Evolutionary conservation across 2,113 vertebrate genomes (phyloP).

Genomic region (Dicaeum eximium): DNA sequence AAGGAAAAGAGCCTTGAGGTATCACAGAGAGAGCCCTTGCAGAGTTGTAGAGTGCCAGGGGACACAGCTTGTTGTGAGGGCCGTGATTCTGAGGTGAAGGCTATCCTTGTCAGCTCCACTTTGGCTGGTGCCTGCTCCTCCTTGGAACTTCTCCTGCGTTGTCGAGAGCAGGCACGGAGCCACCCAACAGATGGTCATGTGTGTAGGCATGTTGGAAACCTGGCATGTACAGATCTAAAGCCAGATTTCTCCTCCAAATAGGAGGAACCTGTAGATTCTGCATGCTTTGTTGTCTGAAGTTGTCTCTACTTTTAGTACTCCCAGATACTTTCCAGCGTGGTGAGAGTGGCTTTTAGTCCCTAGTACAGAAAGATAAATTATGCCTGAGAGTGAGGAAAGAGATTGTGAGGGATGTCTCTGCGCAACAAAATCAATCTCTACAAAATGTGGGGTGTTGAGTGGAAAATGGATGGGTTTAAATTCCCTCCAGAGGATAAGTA

Average conservation of each 20-base stretch:
- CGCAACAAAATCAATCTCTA: background rate
- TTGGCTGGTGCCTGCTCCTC: background rate
- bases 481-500: background rate
- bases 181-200: constrained; percentile 29
- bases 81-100: background rate
- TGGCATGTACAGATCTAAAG: background rate
- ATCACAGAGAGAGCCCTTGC: background rate
- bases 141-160: background rate
- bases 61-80: background rate
- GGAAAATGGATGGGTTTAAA: background rate
- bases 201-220: constrained; percentile 5
- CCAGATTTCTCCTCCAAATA: background rate
- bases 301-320: background rate
- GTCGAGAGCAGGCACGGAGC: background rate
- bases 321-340: background rate
- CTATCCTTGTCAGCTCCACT: background rate
- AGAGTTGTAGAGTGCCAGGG: background rate
- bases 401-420: background rate
- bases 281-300: background rate
- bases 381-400: background rate
- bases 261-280: background rate
- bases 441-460: background rate
- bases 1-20: background rate
- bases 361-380: background rate
- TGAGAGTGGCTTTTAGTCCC: background rate